Conservation (phyloP, 2,888 invertebrate genomes). For the Caenorhabditis angaria region DNA sequence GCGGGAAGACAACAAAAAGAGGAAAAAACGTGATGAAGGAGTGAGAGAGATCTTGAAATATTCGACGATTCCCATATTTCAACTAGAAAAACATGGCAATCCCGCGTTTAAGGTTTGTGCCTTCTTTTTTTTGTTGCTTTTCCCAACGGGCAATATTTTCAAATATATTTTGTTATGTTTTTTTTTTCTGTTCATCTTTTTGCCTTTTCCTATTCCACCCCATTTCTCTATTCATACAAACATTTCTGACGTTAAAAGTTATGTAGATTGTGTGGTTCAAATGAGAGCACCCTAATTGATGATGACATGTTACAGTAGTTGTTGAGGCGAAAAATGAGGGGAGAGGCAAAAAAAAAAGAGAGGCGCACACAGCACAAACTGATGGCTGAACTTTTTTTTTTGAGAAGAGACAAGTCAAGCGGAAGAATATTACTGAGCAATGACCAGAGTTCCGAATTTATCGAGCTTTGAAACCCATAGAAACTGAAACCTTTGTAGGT, state of each 20-base stretch:
- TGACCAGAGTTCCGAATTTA: no score
- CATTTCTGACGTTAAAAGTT: background rate
- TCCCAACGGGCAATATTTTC: background rate
- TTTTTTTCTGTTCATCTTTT: conserved; percentile 9
- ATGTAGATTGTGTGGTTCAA: background rate
- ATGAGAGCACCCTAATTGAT: background rate
- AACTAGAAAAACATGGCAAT: conserved; percentile 36
- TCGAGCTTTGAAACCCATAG: no score
- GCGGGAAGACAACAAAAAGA: conserved; percentile 23
- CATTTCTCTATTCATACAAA: background rate
- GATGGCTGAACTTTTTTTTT: background rate
- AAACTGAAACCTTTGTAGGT: no score
- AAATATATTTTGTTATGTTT: conserved; percentile 13
- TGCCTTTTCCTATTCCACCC: background rate
- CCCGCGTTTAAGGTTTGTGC: conserved; percentile 37
- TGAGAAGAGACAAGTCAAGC: background rate
- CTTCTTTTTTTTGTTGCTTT: conserved; percentile 2
- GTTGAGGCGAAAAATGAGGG: background rate
- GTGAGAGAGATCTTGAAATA: conserved; percentile 12
- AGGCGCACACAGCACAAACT: background rate
- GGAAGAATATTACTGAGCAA: no score
- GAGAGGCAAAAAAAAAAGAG: conserved; percentile 10
- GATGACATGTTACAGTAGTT: conserved; percentile 1
- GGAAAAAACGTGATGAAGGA: conserved; percentile 11
- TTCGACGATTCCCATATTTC: conserved; percentile 10